Percentiles rank a stretch among this genome's conserved stretches.
Conservation (phyloP, 1,140 invertebrate genomes). For the Lasioglossum albipes region DNA sequence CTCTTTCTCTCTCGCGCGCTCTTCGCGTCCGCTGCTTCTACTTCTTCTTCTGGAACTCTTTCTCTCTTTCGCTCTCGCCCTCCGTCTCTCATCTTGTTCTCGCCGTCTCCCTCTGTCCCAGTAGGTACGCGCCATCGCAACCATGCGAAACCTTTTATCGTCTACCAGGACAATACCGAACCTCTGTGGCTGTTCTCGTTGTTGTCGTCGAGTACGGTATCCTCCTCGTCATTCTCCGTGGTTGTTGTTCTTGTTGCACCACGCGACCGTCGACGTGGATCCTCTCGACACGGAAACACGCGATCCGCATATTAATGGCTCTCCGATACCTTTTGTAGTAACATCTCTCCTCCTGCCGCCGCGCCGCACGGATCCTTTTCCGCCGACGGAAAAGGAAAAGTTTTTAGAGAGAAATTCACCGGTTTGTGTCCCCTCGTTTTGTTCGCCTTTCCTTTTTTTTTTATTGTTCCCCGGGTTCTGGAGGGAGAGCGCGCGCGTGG, state of each 20-base stretch:
- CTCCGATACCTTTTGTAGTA: conserved; percentile 41
- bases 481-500: neutral
- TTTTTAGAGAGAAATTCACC: conserved; percentile 29
- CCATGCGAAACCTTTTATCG: conserved; percentile 71
- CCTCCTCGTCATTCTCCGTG: conserved; percentile 12
- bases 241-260: conserved; percentile 20
- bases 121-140: conserved; percentile 49
- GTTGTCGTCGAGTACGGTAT: conserved; percentile 26
- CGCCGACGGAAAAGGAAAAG: neutral
- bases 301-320: conserved; percentile 50
- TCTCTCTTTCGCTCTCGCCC: conserved; percentile 17
- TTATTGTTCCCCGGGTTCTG: neutral
- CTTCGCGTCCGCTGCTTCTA: neutral
- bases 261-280: conserved; percentile 6
- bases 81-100: conserved; percentile 3
- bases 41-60: neutral
- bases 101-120: conserved; percentile 30
- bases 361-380: conserved; percentile 7
- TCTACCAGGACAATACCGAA: conserved; percentile 63
- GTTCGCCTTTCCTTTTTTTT: neutral
- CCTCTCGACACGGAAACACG: conserved; percentile 29
- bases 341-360: neutral
- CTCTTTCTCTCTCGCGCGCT: neutral
- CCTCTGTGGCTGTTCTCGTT: conserved; percentile 22
- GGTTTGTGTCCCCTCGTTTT: neutral